Conservation (phyloP, 1,140 invertebrate genomes). For the Zaprionus nigranus region DNA sequence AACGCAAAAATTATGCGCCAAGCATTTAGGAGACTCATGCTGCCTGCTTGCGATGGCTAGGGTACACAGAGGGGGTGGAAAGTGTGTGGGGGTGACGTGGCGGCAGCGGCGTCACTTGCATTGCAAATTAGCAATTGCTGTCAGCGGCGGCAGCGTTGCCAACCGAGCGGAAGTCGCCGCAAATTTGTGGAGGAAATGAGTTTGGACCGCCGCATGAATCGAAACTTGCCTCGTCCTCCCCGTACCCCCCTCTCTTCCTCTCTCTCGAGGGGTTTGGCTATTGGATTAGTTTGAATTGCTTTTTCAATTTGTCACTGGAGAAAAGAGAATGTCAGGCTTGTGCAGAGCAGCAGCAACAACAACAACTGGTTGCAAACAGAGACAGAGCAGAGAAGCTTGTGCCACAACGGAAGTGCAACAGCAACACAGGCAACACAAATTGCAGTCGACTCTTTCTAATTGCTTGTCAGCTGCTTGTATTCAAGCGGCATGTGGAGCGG, state of each 20-base stretch:
- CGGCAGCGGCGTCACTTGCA: constrained; percentile 53
- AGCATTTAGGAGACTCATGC: constrained; percentile 31
- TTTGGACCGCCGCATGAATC: constrained; percentile 46
- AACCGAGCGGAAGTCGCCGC: constrained; percentile 69
- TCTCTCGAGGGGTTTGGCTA: not conserved
- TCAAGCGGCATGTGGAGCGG: too few relatives aligned
- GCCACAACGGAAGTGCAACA: constrained; percentile 1
- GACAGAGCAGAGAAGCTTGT: not conserved
- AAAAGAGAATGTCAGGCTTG: constrained; percentile 9
- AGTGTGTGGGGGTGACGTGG: not conserved
- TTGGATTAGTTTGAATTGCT: constrained; percentile 44
- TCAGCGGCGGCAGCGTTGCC: constrained; percentile 25
- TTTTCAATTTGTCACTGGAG: constrained; percentile 47
- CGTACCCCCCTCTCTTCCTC: not conserved
- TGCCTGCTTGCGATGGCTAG: not conserved
- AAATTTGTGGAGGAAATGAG: constrained; percentile 79
- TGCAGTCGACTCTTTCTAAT: constrained; percentile 1
- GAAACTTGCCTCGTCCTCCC: not conserved
- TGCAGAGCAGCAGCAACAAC: not conserved
- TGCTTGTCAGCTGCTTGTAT: not conserved
- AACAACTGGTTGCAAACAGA: constrained; percentile 18
- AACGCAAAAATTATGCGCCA: constrained; percentile 47
- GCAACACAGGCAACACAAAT: not conserved
- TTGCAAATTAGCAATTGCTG: constrained; percentile 78
- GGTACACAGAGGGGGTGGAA: not conserved